Evolutionary conservation across 2,797 vertebrate species (phyloP), one percentile per base, ranked within the genome.

Genomic region (Sebastes umbrosus): DNA sequence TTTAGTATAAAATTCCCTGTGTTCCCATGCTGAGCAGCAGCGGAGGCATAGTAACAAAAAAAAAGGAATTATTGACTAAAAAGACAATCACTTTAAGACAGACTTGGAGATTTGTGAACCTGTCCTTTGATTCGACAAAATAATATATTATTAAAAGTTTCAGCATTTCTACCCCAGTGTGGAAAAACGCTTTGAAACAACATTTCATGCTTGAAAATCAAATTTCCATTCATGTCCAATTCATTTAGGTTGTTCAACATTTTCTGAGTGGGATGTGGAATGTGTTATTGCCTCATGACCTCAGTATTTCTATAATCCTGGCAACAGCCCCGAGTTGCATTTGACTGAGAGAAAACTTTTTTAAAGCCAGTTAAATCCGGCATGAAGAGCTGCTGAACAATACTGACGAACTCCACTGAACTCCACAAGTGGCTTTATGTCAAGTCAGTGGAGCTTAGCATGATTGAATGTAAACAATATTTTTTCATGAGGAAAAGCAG

Each of bases 331-430:
- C 10, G 58, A 46, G 32, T 58, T 59, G 12, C 11, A 54, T 79
- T 72, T 31, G 34, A 36, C 36, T 20, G n/a, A 63, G 14, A 18
- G 4, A n/a, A 58, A 58, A 24, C 3, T 25, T 27, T 46, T 46
- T 63, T 50, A 29, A 70, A 76, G 69, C 25, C 54, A 62, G 29
- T 64, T 76, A 57, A 82, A 74, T 76, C 73, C 32, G 27, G 55
- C 69, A 68, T 78, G 50, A 75, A 75, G 43, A 54, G 54, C 55
- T 39, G 52, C 71, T 64, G 4, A 82, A 80, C 63, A 80, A 54
- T 31, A 22, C 31, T 14, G 50, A 67, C 18, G 18, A 50, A 62
- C 64, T 34, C n/a, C 27, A 46, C 58, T 27, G 27, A 43, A 58
- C 20, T 62, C 69, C 69, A 75, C 69, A 69, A 69, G 79, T 80